Evolutionary conservation across 1,140 invertebrate species (phyloP).

Genomic region (Bacillus rossius): DNA sequence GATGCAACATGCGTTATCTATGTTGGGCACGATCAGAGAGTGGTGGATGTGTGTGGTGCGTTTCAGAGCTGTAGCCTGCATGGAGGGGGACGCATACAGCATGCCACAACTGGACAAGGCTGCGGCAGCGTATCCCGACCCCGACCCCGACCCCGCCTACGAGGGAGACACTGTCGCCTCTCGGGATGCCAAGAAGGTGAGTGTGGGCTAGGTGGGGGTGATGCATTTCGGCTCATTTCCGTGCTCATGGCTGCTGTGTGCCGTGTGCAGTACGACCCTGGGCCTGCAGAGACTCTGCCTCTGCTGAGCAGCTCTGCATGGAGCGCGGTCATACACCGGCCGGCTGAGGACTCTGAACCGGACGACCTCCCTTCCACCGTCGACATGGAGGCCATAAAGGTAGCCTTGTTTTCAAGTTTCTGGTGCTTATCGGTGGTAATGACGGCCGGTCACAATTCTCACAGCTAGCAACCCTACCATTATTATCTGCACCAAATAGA

Average conservation of each 20-base stretch:
- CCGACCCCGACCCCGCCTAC: conserved; percentile 6
- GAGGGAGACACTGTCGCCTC: background rate
- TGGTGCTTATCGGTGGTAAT: too few species aligned
- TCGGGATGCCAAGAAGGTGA: background rate
- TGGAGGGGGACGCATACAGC: conserved; percentile 29
- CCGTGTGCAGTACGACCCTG: background rate
- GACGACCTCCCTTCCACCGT: conserved; percentile 56
- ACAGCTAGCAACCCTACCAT: conserved; percentile 39
- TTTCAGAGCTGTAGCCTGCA: conserved; percentile 13
- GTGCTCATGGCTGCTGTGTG: background rate
- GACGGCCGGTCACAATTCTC: conserved; percentile 42
- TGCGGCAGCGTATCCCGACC: conserved; percentile 13
- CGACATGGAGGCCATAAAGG: conserved; percentile 56
- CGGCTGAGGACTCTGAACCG: conserved; percentile 52
- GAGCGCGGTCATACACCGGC: conserved; percentile 55
- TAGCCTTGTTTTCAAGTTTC: too few species aligned
- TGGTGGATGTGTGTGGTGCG: too few species aligned
- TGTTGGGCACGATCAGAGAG: too few species aligned
- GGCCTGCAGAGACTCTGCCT: conserved; percentile 12
- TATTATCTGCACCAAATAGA: conserved; percentile 5
- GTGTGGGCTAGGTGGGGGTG: background rate
- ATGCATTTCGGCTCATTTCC: background rate
- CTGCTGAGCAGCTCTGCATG: conserved; percentile 43
- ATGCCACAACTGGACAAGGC: conserved; percentile 29
- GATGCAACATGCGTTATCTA: too few species aligned